Evolutionary conservation across 2,113 vertebrate genomes (phyloP).

Genomic region (Tragulus kanchil): DNA sequence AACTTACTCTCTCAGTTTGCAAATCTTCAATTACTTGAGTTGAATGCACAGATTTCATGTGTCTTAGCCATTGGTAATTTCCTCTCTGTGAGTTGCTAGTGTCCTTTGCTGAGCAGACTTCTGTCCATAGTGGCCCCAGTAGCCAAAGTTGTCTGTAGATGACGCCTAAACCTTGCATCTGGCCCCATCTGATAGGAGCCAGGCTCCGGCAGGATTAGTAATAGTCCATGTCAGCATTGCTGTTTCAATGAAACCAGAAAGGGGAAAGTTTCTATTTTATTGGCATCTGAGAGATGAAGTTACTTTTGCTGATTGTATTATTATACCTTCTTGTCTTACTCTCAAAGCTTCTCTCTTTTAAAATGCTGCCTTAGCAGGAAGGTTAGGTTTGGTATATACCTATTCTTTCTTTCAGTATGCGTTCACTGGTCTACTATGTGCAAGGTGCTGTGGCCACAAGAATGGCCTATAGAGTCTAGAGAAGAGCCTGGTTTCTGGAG

Average conservation of each 20-base stretch:
- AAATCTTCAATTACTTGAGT: conserved; percentile 2
- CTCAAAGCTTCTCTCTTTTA: background rate
- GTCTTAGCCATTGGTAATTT: conserved; percentile 4
- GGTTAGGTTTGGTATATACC: background rate
- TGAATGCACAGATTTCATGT: background rate
- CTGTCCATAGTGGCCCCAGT: background rate
- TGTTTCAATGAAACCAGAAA: conserved; percentile 65
- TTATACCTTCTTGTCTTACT: conserved; percentile 4
- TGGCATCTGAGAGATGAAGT: conserved; percentile 39
- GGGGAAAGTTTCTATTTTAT: conserved; percentile 47
- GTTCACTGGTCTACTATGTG: background rate
- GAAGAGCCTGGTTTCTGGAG: background rate
- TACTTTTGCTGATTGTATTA: conserved; percentile 11
- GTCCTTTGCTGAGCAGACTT: conserved; percentile 24
- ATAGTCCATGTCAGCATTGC: conserved; percentile 27
- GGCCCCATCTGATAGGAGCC: conserved; percentile 38
- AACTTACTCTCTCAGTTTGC: conserved; percentile 31
- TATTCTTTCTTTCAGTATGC: conserved; percentile 9
- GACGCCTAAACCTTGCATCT: conserved; percentile 39
- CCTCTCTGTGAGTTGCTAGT: background rate
- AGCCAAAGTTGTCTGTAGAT: background rate
- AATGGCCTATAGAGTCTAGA: background rate
- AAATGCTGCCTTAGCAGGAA: background rate
- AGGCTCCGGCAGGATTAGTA: conserved; percentile 21
- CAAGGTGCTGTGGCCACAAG: too few species aligned